Conservation (phyloP, 2,888 invertebrate species). For the Watsonalla cultraria region DNA sequence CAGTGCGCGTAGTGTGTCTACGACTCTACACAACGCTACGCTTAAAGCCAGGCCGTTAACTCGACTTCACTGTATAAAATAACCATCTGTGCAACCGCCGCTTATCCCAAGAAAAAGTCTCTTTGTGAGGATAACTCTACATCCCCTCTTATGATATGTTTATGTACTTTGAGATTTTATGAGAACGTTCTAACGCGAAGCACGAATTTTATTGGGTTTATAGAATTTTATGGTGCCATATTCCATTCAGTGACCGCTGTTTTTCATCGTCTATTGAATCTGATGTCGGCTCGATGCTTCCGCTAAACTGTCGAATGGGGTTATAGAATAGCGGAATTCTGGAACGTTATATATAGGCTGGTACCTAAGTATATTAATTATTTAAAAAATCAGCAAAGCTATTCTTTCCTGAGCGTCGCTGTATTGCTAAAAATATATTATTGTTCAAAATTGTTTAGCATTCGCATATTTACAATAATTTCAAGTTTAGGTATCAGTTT, state of each 20-base stretch:
- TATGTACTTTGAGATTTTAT: slow-evolving; percentile 78
- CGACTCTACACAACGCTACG: slow-evolving; percentile 23
- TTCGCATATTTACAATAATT: too few species aligned
- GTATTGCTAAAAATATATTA: not conserved
- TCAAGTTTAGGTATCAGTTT: too few species aligned
- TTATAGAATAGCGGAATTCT: slow-evolving; percentile 14
- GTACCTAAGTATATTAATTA: not conserved
- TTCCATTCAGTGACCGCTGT: slow-evolving; percentile 69
- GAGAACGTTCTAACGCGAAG: slow-evolving; percentile 74
- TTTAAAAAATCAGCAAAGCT: not conserved
- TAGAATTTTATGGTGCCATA: slow-evolving; percentile 76
- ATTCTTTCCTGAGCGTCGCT: too few species aligned
- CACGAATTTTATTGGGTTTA: slow-evolving; percentile 78
- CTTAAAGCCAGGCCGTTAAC: slow-evolving; percentile 61
- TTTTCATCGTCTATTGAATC: slow-evolving; percentile 75
- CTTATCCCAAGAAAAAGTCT: slow-evolving; percentile 71
- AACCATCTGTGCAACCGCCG: slow-evolving; percentile 72
- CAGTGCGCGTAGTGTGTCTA: slow-evolving; percentile 27
- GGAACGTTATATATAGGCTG: not conserved
- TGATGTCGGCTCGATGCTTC: slow-evolving; percentile 36
- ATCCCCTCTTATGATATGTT: slow-evolving; percentile 78
- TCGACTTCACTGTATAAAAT: slow-evolving; percentile 73
- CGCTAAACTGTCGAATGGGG: slow-evolving; percentile 41
- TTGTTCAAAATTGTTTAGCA: too few species aligned
- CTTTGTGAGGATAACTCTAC: slow-evolving; percentile 72